These are phyloP conservation scores for Orthosia incerta DNA, from an alignment of 2,888 invertebrate genomes.

Conservation along the genomic window DNA sequence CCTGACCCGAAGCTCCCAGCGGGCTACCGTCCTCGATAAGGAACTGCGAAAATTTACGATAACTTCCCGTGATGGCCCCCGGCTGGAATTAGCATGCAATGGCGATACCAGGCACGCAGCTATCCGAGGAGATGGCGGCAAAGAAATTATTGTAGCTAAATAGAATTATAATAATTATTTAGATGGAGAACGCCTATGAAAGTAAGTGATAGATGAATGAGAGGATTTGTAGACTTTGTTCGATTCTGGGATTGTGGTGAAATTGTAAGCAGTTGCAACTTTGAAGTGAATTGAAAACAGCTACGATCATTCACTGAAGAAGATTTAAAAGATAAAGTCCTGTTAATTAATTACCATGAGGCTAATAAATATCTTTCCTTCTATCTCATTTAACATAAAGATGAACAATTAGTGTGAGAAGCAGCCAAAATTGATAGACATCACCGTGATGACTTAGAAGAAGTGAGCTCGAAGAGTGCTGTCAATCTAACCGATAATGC, in stretches of 20 bases:
- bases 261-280: not conserved
- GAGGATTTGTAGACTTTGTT: slow-evolving; percentile 4
- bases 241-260: not conserved
- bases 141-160: slow-evolving; percentile 43
- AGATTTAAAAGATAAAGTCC: not conserved
- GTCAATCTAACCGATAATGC: too few relatives aligned
- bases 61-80: slow-evolving; percentile 64
- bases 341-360: not conserved
- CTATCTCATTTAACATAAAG: not conserved
- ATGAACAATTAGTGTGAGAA: too few relatives aligned
- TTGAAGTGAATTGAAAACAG: not conserved
- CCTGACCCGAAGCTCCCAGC: slow-evolving; percentile 62
- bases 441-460: too few relatives aligned
- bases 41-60: slow-evolving; percentile 60
- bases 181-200: slow-evolving; percentile 1
- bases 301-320: not conserved
- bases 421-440: too few relatives aligned
- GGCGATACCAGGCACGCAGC: slow-evolving; percentile 55
- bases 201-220: slow-evolving; percentile 11
- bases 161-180: slow-evolving; percentile 50
- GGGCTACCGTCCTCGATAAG: slow-evolving; percentile 59
- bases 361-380: not conserved
- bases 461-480: too few relatives aligned
- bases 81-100: slow-evolving; percentile 56
- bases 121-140: slow-evolving; percentile 19